Percentiles rank a stretch among this genome's conserved stretches.
Evolutionary conservation across 1,140 invertebrate genomes (phyloP).

Genomic region (Sitophilus oryzae): DNA sequence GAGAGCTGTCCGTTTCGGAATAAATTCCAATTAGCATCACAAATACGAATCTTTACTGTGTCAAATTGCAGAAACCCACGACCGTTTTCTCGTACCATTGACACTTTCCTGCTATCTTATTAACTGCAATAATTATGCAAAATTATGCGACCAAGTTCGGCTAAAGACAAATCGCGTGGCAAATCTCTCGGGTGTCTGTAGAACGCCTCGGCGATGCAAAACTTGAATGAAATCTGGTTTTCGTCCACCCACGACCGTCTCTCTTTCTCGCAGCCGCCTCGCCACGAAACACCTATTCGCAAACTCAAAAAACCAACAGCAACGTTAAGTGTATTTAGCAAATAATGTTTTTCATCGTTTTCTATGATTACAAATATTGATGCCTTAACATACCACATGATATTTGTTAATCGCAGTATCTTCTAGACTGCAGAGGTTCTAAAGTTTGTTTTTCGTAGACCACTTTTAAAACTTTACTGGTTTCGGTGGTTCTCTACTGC

Average conservation of each 20-base stretch:
- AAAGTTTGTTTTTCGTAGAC: too few relatives aligned
- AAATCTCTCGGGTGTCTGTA: conserved; percentile 17
- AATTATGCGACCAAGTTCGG: conserved; percentile 26
- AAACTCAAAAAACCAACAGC: neutral
- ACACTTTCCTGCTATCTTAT: conserved; percentile 24
- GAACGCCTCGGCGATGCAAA: conserved; percentile 10
- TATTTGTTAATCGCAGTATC: too few relatives aligned
- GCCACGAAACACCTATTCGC: neutral
- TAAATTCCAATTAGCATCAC: conserved; percentile 22
- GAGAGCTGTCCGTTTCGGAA: neutral
- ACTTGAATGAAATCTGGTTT: conserved; percentile 27
- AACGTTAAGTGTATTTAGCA: too few relatives aligned
- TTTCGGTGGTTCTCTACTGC: too few relatives aligned
- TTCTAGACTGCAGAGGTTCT: too few relatives aligned
- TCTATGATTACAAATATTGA: too few relatives aligned
- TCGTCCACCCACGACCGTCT: conserved; percentile 18
- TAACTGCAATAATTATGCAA: conserved; percentile 27
- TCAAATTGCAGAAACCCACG: conserved; percentile 23
- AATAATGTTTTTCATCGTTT: too few relatives aligned
- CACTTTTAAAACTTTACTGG: too few relatives aligned
- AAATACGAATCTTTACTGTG: conserved; percentile 21
- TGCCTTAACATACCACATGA: too few relatives aligned
- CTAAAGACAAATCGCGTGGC: conserved; percentile 23
- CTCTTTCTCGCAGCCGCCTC: neutral
- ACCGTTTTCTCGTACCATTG: conserved; percentile 8